Conservation (phyloP, 92 coral and sea anemone genomes). For the Diadumene lineata region DNA sequence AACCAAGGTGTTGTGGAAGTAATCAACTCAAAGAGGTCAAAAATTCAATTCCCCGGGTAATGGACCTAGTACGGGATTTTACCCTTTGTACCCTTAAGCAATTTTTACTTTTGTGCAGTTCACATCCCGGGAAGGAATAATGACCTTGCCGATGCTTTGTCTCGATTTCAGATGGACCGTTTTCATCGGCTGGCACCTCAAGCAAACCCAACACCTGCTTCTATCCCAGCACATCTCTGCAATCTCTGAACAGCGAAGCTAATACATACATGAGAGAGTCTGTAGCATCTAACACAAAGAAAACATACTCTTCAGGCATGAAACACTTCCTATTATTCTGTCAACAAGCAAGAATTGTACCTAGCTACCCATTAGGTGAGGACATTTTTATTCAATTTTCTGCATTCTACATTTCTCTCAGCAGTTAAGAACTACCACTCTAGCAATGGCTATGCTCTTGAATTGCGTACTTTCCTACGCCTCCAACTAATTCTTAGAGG, state of each 20-base stretch:
- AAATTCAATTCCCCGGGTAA: too few relatives aligned
- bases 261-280: too few relatives aligned
- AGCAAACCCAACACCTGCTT: slow-evolving; percentile 29
- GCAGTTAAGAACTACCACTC: slow-evolving; percentile 37
- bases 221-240: slow-evolving; percentile 43
- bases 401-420: too few relatives aligned
- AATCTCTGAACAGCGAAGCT: slow-evolving; percentile 41
- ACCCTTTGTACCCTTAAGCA: slow-evolving; percentile 40
- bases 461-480: slow-evolving; percentile 18
- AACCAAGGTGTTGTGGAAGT: slow-evolving; percentile 37
- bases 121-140: slow-evolving; percentile 48
- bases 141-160: slow-evolving; percentile 44
- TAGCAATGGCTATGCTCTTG: slow-evolving; percentile 32
- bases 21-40: too few relatives aligned
- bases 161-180: slow-evolving; percentile 58
- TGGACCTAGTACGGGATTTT: slow-evolving; percentile 34
- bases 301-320: too few relatives aligned
- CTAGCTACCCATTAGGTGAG: too few relatives aligned
- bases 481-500: slow-evolving; percentile 47
- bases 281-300: too few relatives aligned
- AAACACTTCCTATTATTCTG: too few relatives aligned
- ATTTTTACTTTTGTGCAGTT: slow-evolving; percentile 46
- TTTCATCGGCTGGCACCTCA: slow-evolving; percentile 51
- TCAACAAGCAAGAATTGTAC: too few relatives aligned
- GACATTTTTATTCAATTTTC: too few relatives aligned